Conservation (phyloP, 2,888 invertebrate species). For the Tenthredo distinguenda region DNA sequence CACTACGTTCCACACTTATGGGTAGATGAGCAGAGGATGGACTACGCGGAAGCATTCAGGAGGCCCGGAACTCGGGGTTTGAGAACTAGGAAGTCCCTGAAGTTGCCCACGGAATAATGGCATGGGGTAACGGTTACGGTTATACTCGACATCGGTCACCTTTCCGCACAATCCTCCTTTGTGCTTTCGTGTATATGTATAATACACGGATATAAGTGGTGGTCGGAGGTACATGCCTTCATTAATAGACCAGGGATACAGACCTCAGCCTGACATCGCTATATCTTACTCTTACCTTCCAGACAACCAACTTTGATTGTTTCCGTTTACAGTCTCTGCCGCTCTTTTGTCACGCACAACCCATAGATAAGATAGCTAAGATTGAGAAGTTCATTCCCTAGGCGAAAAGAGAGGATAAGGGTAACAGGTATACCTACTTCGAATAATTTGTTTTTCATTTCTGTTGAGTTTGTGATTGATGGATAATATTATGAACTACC, state of each 20-base stretch:
- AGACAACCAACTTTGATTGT: constrained; percentile 37
- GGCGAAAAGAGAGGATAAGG: background rate
- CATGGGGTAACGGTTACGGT: constrained; percentile 47
- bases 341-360: constrained; percentile 17
- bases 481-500: background rate
- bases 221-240: background rate
- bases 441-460: background rate
- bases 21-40: constrained; percentile 37
- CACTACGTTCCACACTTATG: background rate
- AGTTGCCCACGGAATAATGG: constrained; percentile 46
- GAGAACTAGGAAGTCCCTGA: constrained; percentile 35
- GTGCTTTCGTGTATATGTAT: background rate
- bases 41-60: constrained; percentile 35
- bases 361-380: constrained; percentile 1
- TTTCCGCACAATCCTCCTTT: constrained; percentile 40
- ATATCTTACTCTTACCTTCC: constrained; percentile 1
- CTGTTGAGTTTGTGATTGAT: background rate
- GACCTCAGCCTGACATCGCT: background rate
- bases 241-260: background rate
- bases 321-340: constrained; percentile 28
- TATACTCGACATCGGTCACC: constrained; percentile 47
- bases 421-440: background rate
- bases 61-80: constrained; percentile 42
- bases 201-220: constrained; percentile 6
- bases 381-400: constrained; percentile 6